Evolutionary conservation across 2,888 invertebrate species (phyloP), one percentile per base, ranked within the genome.

Genomic region (Eledone cirrhosa): DNA sequence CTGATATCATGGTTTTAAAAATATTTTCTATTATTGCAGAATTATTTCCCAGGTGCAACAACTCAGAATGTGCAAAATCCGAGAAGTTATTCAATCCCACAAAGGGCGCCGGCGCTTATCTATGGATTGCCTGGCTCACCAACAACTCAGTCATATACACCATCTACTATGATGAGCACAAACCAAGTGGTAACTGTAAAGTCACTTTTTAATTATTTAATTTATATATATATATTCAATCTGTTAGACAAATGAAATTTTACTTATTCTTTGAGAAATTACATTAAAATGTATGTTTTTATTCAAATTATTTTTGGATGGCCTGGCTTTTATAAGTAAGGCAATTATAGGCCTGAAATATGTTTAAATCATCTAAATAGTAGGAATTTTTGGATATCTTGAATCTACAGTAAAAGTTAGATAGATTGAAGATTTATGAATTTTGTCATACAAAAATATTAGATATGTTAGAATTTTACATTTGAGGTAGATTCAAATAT

Each of bases 161-260:
- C 72, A 22, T 72, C 72, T 69, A 31, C 69, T 72, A 29, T 72
- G 31, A 72, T 72, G 72, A 72, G n/a, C n/a, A 16, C 72, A 16
- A 72, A 29, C 41, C 33, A 31, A 72, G 72, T 72, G n/a, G 31
- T 72, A 31, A 29, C 72, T 31, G 72, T 72, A 41, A 72, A 67
- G 29, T 31, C 33, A 29, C 31, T 27, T 65, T 65, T 65, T 27
- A 65, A 65, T 65, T n/a, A n/a, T n/a, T n/a, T n/a, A n/a, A n/a
- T n/a, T n/a, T n/a, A n/a, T n/a, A n/a, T n/a, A n/a, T n/a, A n/a
- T n/a, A n/a, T n/a, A n/a, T n/a, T n/a, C n/a, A n/a, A 63, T 22
- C 27, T 63, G 63, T 27, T 13, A n/a, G 27, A 14, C 27, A n/a
- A 59, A 24, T 2, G 1, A 63, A 22, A 63, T 63, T n/a, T 63